Evolutionary conservation across 2,113 vertebrate species (phyloP).

Genomic region (Cyprinodon tularosa): DNA sequence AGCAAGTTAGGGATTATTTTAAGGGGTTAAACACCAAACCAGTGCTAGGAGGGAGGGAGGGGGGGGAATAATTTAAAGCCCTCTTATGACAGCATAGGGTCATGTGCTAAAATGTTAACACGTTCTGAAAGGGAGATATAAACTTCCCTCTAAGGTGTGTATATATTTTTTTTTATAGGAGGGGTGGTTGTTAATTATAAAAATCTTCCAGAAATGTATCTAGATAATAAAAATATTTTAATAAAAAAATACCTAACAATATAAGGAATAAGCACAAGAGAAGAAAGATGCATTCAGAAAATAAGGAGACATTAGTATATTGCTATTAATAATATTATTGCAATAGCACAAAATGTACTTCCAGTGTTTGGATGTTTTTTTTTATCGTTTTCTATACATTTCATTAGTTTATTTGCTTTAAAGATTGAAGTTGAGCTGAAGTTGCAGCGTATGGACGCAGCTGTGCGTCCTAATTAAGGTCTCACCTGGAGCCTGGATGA

Average conservation of each 20-base stretch:
- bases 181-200: too few species aligned
- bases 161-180: background rate
- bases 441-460: slow-evolving; percentile 8
- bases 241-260: background rate
- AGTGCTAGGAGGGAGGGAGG: too few species aligned
- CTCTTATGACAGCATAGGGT: background rate
- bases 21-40: background rate
- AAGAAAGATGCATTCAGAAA: background rate
- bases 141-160: background rate
- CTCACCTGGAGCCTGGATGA: slow-evolving; percentile 79
- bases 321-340: background rate
- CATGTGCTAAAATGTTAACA: background rate
- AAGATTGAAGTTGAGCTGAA: background rate
- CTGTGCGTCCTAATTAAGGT: slow-evolving; percentile 40
- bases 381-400: background rate
- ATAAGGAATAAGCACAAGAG: background rate
- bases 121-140: background rate
- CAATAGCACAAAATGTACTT: background rate
- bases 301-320: background rate
- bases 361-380: background rate
- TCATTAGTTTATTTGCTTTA: background rate
- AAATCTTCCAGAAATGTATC: background rate
- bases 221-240: background rate
- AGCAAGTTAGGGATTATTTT: background rate
- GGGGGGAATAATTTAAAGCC: background rate